These are phyloP conservation scores for Crocidura indochinensis DNA, from an alignment of 2,797 vertebrate genomes.

Conservation along the genomic window DNA sequence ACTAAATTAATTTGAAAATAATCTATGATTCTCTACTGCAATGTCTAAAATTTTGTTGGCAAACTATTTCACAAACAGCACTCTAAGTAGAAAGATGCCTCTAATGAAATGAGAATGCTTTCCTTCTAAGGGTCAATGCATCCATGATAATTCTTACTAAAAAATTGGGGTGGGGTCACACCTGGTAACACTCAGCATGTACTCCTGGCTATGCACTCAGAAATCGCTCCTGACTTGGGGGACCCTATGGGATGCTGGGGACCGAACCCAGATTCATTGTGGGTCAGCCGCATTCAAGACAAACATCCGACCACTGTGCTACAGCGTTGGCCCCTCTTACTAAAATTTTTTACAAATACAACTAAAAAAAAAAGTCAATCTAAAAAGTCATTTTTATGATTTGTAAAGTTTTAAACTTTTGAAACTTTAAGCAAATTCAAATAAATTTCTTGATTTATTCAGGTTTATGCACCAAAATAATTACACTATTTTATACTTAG, in stretches of 20 bases:
- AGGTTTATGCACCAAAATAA: not conserved
- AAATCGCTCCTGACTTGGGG: too few relatives aligned
- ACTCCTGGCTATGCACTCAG: too few relatives aligned
- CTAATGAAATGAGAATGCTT: not conserved
- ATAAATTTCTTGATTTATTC: not conserved
- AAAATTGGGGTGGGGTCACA: too few relatives aligned
- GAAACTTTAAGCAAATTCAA: not conserved
- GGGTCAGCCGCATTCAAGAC: too few relatives aligned
- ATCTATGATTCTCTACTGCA: not conserved
- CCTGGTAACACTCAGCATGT: too few relatives aligned
- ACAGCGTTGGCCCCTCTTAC: too few relatives aligned
- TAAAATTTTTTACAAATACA: not conserved
- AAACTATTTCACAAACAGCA: slow-evolving; percentile 9
- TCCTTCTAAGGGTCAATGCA: slow-evolving; percentile 16
- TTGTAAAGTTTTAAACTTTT: slow-evolving; percentile 35
- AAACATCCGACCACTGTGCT: too few relatives aligned
- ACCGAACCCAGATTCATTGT: too few relatives aligned
- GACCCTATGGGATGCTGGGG: too few relatives aligned
- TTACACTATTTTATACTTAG: not conserved
- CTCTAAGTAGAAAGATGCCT: slow-evolving; percentile 5
- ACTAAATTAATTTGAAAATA: slow-evolving; percentile 30
- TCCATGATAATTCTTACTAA: slow-evolving; percentile 15
- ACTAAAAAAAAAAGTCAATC: slow-evolving; percentile 28
- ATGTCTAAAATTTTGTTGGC: slow-evolving; percentile 47
- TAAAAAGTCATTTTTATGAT: slow-evolving; percentile 7